Conservation (phyloP, 2,113 vertebrate species). For the Canis aureus region DNA sequence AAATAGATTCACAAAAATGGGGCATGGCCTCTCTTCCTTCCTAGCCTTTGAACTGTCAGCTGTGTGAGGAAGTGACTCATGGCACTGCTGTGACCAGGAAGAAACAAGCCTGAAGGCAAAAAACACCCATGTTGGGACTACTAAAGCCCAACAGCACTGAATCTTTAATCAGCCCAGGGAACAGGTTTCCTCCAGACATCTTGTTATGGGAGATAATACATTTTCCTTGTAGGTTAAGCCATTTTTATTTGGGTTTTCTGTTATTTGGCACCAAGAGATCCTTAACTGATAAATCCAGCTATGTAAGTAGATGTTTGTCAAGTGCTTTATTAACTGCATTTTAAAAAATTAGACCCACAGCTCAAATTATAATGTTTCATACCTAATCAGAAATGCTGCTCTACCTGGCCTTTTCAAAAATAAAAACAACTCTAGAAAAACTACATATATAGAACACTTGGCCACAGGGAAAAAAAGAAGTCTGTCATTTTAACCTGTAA, state of each 20-base stretch:
- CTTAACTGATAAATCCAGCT: conserved; percentile 28
- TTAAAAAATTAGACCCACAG: conserved; percentile 30
- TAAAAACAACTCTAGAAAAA: conserved; percentile 34
- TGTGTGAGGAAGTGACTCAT: not conserved
- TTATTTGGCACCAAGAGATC: conserved; percentile 34
- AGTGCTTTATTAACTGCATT: conserved; percentile 14
- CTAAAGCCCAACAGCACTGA: not conserved
- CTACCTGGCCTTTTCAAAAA: conserved; percentile 36
- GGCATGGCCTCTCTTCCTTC: not conserved
- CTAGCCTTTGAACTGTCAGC: not conserved
- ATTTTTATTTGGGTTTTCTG: conserved; percentile 52
- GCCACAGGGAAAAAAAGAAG: fast-evolving
- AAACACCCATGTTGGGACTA: not conserved
- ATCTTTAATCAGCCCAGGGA: not conserved
- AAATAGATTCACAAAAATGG: not conserved
- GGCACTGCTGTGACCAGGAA: not conserved
- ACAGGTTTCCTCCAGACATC: not conserved
- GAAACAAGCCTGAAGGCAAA: conserved; percentile 5
- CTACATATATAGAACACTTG: not conserved
- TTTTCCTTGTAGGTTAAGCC: not conserved
- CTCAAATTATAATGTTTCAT: conserved; percentile 52
- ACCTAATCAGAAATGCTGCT: conserved; percentile 11
- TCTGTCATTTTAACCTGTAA: conserved; percentile 39
- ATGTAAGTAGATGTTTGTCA: conserved; percentile 25
- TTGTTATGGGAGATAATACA: not conserved